These are phyloP conservation scores for Lochmaea capreae DNA, from an alignment of 2,888 invertebrate species.

Conservation along the genomic window DNA sequence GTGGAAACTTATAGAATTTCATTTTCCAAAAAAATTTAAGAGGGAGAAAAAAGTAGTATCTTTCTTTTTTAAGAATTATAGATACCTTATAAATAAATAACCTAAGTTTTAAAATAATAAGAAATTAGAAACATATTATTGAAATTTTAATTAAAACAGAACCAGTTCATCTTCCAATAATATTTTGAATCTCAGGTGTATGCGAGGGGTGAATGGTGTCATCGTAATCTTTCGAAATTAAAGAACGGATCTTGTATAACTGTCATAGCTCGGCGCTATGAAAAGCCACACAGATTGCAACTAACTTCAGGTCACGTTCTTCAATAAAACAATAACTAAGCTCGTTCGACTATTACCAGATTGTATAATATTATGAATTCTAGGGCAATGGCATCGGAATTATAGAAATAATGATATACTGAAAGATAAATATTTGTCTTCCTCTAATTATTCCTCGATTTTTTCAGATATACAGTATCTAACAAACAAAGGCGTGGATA, in stretches of 20 bases:
- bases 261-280: constrained; percentile 52
- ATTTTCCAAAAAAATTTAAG: too few species aligned
- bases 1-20: too few species aligned
- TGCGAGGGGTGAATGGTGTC: too few species aligned
- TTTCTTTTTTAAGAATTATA: too few species aligned
- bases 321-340: constrained; percentile 54
- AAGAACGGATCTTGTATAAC: neutral
- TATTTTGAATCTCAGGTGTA: too few species aligned
- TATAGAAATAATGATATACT: neutral
- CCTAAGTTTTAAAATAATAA: too few species aligned
- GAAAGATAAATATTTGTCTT: neutral
- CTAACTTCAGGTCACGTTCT: constrained; percentile 60
- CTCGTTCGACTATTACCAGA: neutral
- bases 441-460: neutral
- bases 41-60: too few species aligned
- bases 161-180: too few species aligned
- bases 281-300: constrained; percentile 58
- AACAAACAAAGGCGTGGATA: neutral
- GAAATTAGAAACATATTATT: too few species aligned
- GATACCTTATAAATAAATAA: too few species aligned
- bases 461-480: neutral
- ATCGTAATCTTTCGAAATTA: too few species aligned
- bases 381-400: neutral
- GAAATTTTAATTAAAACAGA: too few species aligned
- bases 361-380: neutral